Base-by-base conservation (phyloP, 2,113 vertebrate genomes). In the Pyxicephalus adspersus region DNA sequence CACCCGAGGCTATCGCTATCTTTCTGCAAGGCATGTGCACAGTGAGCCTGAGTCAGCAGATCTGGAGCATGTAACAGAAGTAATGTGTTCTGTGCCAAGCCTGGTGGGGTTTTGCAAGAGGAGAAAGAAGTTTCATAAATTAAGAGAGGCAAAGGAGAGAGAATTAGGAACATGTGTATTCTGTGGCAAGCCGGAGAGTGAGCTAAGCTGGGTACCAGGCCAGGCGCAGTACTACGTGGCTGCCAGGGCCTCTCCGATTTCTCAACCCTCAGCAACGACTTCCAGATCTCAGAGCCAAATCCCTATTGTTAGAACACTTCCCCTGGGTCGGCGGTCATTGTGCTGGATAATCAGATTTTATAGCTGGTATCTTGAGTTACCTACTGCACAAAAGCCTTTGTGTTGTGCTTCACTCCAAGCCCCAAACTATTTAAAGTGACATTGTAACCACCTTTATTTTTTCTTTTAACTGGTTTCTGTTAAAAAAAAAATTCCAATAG, bases 41-140 rank as follows among this genome's bases (percentile, higher is more conserved):
- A 4, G 28, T 57, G 55, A 34, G 22, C 20, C 77, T 80, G 55
- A 80, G 38, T 73, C 57, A 72, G 78, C 57, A 38, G 15, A 54
- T 81, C 64, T 23, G 9, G 61, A 63, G 57, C 22, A 17, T 61
- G 77, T 71, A 81, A 81, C 58, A 72, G 55, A 72, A 81, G 78
- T 25, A 72, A 73, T 29, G 25, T 5, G 72, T 51, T 51, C 28
- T 6, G 57, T 4, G 78, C 68, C 68, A 81, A 73, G 66, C 78
- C 70, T 64, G 28, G 78, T 73, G 68, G 68, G 78, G 68, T 72
- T 81, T 73, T 45, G 78, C 77, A 81, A 73, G 78, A 81, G 28
- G 38, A 73, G 67, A 81, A 34, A 73, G 25, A 73, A 23, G 66
- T 81, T 73, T 72, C 78, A 72, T 64, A 81, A 73, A 64, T 64